Evolutionary conservation across 2,113 vertebrate genomes (phyloP).

Genomic region (Corythaixoides concolor): DNA sequence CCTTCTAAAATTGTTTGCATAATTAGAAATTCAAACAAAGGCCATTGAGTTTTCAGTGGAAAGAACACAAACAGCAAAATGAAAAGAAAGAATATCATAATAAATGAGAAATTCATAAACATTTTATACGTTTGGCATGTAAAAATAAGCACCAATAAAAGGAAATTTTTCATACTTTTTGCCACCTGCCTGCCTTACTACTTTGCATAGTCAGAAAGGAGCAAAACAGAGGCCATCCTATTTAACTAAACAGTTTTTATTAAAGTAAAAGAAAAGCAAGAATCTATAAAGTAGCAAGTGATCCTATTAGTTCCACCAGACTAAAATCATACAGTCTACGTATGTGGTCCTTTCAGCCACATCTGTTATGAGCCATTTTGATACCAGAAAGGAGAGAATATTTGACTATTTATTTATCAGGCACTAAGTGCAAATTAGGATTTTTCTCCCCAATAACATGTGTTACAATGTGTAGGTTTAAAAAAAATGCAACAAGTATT

Average conservation of each 20-base stretch:
- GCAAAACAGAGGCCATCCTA: constrained; percentile 67
- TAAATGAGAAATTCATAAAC: background rate
- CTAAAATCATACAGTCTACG: constrained; percentile 87
- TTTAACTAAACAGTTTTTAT: constrained; percentile 80
- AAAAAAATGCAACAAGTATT: background rate
- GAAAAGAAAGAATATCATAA: background rate
- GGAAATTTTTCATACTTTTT: constrained; percentile 54
- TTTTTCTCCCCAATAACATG: constrained; percentile 28
- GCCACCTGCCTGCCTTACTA: constrained; percentile 68
- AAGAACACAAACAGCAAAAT: background rate
- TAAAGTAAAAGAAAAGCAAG: constrained; percentile 77
- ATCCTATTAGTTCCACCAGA: constrained; percentile 90
- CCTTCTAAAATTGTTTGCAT: background rate
- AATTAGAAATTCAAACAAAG: background rate
- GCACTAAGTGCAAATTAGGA: constrained; percentile 65
- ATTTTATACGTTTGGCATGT: background rate
- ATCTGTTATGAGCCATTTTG: constrained; percentile 83
- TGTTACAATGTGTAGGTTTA: background rate
- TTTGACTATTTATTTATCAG: constrained; percentile 61
- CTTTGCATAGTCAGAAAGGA: constrained; percentile 78
- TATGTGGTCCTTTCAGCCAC: constrained; percentile 87
- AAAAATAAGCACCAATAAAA: background rate
- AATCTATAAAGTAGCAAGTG: constrained; percentile 81
- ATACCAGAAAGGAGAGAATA: constrained; percentile 71
- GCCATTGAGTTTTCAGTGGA: background rate